Base-by-base conservation (phyloP, 2,888 invertebrate genomes). In the Conchocele bisecta region DNA sequence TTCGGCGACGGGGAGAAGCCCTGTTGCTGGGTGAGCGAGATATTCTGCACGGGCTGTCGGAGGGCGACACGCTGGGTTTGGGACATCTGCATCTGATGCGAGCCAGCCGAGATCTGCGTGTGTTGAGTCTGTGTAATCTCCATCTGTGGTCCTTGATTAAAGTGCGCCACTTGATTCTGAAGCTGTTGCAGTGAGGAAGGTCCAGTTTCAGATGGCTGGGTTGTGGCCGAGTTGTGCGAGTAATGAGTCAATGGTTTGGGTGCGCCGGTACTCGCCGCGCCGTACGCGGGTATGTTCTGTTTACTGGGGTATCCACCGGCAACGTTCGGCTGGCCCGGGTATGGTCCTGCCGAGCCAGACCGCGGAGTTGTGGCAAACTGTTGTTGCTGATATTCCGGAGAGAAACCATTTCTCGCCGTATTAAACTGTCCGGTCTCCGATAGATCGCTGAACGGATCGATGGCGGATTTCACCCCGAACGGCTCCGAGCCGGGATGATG, bases 71-170 rank as follows among this genome's bases (percentile, higher is more conserved):
- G 89, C 61, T 89, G 90, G 6, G 86, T 87, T 35, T 83, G 83
- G 31, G 83, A 80, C 81, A 90, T 79, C 57, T 89, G 88, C 77
- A 88, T 77, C 37, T 86, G 81, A 37, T 85, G 83, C 22, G 83
- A 69, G 7, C 87, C 86, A 56, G 88, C 88, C 0, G 85, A 82
- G 35, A 89, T 82, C 69, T 96, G 90, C 86, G 91, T 87, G 67
- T 92, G 92, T 91, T 97, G 97, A 31, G 96, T 96, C 89, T 96
- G 96, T 82, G 93, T 94, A 84, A 97, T 95, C 91, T 97, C 96
- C 91, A 97, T 92, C 91, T 96, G 86, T 44, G 82, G 84, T 31
- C 75, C 96, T 91, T 96, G 96, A 88, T 95, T 95, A 93, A 97
- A 96, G 91, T 96, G 96, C 57, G 84, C 82, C 73, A 89, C 87